phyloP scores from a whole-genome alignment of 2,888 invertebrate species.

The Synergus gifuensis region DNA sequence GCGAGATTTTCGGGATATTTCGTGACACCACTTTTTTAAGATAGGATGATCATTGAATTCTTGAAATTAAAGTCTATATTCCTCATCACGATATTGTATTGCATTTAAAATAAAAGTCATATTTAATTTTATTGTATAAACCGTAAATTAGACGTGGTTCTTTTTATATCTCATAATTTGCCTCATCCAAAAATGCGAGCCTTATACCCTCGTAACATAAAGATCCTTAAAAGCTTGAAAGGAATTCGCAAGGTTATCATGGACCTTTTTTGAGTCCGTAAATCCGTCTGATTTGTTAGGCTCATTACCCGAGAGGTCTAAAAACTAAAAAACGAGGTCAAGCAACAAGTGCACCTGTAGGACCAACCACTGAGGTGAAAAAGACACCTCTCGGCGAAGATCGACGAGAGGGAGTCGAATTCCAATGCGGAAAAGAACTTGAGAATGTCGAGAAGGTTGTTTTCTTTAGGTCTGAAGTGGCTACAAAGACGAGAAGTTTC shows the following conservation, averaged over 20 bases:
- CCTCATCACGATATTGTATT: too few relatives aligned
- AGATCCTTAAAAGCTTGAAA: constrained; percentile 9
- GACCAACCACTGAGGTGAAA: constrained; percentile 12
- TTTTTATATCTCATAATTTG: background rate
- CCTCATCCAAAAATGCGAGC: background rate
- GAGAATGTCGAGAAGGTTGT: constrained; percentile 41
- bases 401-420: constrained; percentile 39
- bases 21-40: too few relatives aligned
- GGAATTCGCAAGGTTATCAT: constrained; percentile 33
- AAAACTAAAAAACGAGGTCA: constrained; percentile 33
- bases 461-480: constrained; percentile 30
- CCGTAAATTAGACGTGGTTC: background rate
- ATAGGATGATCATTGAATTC: too few relatives aligned
- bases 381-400: constrained; percentile 27
- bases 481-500: constrained; percentile 19
- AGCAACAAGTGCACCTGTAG: constrained; percentile 33
- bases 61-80: too few relatives aligned
- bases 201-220: background rate
- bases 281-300: constrained; percentile 33
- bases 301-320: constrained; percentile 25
- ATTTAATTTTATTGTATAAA: background rate
- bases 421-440: constrained; percentile 38
- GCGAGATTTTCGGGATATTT: background rate
- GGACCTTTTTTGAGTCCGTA: constrained; percentile 11
- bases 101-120: background rate